A percentile compares a stretch with the other conserved stretches of the same genome.
Evolutionary conservation across 2,888 invertebrate genomes (phyloP).

Genomic region (Ischnus inquisitorius): DNA sequence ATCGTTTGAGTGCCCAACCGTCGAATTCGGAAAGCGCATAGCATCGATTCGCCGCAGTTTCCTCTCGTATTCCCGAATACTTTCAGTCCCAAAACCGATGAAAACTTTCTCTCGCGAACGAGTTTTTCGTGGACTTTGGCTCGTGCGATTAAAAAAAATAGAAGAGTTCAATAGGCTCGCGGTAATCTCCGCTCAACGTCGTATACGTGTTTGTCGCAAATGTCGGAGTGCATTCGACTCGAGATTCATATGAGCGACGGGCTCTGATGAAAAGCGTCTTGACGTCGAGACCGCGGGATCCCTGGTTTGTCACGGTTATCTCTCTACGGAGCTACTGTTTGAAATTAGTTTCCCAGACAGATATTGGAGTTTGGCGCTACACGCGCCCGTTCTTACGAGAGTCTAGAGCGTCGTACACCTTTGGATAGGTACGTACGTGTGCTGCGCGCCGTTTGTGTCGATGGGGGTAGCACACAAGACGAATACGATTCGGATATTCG

Average conservation of each 20-base stretch:
- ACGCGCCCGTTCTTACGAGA: conserved; percentile 14
- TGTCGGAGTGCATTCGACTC: conserved; percentile 5
- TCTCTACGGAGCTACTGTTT: conserved; percentile 18
- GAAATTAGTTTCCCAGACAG: conserved; percentile 45
- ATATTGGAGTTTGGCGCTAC: conserved; percentile 36
- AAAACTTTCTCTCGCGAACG: not conserved
- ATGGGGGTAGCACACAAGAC: conserved; percentile 9
- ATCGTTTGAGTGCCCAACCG: conserved; percentile 70
- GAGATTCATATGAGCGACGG: not conserved
- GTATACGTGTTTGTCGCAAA: not conserved
- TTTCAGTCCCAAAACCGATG: not conserved
- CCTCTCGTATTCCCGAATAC: not conserved
- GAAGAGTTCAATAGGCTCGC: not conserved
- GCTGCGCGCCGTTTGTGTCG: not conserved
- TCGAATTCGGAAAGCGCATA: conserved; percentile 66
- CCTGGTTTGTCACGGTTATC: conserved; percentile 40
- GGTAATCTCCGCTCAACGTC: not conserved
- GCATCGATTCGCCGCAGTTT: conserved; percentile 26
- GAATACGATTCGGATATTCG: conserved; percentile 22
- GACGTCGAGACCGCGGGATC: conserved; percentile 1
- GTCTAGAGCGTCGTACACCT: conserved; percentile 19
- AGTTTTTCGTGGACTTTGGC: not conserved
- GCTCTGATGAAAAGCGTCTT: conserved; percentile 4
- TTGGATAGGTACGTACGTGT: not conserved
- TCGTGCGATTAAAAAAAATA: not conserved